Percentiles rank a stretch among this genome's conserved stretches.
These are phyloP conservation scores for Rhinolophus sinicus DNA, from an alignment of 2,113 vertebrate species.

Conservation along the genomic window DNA sequence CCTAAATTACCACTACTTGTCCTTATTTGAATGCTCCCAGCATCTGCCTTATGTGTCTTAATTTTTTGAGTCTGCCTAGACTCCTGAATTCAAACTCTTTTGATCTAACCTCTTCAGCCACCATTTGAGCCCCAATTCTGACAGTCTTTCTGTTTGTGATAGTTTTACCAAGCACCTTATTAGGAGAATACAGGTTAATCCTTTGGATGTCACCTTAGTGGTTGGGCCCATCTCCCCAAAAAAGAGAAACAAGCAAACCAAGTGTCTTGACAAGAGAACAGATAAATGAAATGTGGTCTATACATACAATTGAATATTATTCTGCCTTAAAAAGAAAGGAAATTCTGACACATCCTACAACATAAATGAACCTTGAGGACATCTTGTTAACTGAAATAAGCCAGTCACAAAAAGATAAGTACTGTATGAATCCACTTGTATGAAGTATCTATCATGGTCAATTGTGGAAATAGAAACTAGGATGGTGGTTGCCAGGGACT, in stretches of 20 bases:
- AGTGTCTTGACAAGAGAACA: neutral
- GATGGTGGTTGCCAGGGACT: neutral
- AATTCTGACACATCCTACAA: neutral
- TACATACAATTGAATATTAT: neutral
- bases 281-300: neutral
- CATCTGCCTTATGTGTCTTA: neutral
- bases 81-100: neutral
- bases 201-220: neutral
- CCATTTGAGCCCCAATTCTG: neutral
- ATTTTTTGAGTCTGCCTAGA: neutral
- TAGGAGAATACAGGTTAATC: slow-evolving; percentile 1
- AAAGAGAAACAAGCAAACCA: neutral
- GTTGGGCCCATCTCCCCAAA: neutral
- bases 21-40: neutral
- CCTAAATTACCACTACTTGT: neutral
- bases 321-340: neutral
- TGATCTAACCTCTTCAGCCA: neutral
- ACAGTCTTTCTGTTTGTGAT: neutral
- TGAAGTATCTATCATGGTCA: neutral
- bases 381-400: neutral
- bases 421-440: neutral
- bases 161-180: neutral
- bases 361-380: neutral
- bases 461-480: neutral
- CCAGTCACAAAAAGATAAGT: neutral